Conservation (phyloP, 1,140 invertebrate genomes). For the Scaptomyza pallida region DNA sequence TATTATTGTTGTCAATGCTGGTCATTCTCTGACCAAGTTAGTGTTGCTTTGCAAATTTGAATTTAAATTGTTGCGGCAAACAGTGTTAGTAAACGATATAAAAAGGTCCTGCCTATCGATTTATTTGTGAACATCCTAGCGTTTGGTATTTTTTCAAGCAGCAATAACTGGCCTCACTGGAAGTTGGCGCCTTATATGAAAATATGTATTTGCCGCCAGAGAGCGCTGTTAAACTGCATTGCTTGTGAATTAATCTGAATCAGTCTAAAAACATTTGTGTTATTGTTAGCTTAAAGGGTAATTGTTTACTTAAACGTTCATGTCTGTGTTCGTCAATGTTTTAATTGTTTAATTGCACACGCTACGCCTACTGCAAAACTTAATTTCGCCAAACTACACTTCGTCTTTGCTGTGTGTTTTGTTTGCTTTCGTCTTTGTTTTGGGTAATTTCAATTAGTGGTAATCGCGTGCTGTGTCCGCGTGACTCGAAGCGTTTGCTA, state of each 20-base stretch:
- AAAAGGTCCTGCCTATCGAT: not conserved
- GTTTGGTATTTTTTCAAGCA: not conserved
- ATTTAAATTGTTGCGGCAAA: not conserved
- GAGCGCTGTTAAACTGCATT: no score
- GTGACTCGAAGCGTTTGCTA: constrained; percentile 72
- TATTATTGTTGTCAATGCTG: no score
- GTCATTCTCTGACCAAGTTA: no score
- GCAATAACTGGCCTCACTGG: not conserved
- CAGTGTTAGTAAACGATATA: not conserved
- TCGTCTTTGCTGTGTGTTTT: not conserved
- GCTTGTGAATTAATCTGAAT: no score
- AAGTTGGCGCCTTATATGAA: not conserved
- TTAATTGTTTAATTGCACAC: constrained; percentile 1
- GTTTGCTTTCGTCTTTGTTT: no score
- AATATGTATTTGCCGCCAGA: no score
- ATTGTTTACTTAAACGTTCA: not conserved
- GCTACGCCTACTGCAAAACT: not conserved
- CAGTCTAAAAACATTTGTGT: no score
- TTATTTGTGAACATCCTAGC: not conserved
- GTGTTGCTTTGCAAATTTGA: not conserved
- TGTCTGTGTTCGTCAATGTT: not conserved
- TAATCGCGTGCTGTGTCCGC: constrained; percentile 70
- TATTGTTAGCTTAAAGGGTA: no score
- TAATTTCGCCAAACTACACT: not conserved
- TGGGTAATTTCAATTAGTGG: constrained; percentile 60